Conservation (phyloP, 2,797 vertebrate genomes). For the Gymnothorax reevesii region DNA sequence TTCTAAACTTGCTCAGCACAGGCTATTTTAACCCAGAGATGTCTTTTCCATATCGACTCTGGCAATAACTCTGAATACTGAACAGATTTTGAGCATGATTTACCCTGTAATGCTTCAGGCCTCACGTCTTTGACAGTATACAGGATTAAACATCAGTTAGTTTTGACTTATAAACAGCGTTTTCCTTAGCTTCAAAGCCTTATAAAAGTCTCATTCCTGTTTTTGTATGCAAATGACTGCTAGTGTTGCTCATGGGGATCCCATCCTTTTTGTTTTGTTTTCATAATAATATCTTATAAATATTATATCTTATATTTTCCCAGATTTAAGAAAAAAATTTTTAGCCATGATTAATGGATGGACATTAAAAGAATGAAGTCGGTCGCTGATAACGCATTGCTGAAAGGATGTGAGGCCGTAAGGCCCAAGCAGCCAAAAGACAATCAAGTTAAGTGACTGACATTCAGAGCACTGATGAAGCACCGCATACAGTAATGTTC, state of each 20-base stretch:
- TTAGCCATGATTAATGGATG: neutral
- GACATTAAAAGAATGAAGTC: neutral
- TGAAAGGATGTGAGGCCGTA: neutral
- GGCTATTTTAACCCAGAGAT: neutral
- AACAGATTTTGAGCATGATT: neutral
- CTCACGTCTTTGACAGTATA: neutral
- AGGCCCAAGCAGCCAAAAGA: neutral
- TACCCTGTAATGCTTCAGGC: neutral
- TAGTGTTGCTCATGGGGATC: neutral
- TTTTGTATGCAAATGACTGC: neutral
- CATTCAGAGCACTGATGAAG: neutral
- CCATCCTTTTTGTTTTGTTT: neutral
- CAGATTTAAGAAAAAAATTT: neutral
- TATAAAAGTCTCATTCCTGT: neutral
- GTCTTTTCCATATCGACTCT: constrained; percentile 25
- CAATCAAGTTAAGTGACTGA: neutral
- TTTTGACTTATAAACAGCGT: constrained; percentile 5
- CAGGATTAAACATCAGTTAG: neutral
- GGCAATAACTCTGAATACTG: constrained; percentile 2
- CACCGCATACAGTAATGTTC: neutral
- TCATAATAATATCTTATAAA: neutral
- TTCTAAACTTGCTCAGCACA: constrained; percentile 20
- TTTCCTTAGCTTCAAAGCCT: neutral
- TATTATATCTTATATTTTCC: neutral
- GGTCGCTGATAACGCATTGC: neutral